These are phyloP conservation scores for Drosophila buzzatii DNA, from an alignment of 2,888 invertebrate species.

Conservation along the genomic window DNA sequence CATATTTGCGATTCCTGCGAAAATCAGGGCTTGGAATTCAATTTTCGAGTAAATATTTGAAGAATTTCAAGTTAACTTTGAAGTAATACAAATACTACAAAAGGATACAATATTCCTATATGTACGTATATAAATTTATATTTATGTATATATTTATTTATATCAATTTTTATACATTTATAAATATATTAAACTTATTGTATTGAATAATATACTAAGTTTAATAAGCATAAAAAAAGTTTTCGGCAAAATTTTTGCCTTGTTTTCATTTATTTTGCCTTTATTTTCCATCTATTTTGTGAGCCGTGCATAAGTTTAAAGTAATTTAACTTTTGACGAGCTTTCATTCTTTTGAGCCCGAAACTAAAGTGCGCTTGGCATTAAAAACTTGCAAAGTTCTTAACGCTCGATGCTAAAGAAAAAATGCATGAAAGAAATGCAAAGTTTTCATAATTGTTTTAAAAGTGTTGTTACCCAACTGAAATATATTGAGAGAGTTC, in stretches of 20 bases:
- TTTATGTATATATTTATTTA: not conserved
- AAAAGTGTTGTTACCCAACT: constrained; percentile 24
- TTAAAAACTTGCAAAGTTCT: constrained; percentile 49
- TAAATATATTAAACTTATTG: not conserved
- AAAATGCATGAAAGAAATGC: constrained; percentile 4
- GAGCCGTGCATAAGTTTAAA: constrained; percentile 58
- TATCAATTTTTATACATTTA: not conserved
- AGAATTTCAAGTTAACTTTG: not conserved
- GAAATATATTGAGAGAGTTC: constrained; percentile 25
- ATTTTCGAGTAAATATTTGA: not conserved
- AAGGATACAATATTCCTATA: too few relatives aligned
- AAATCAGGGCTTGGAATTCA: constrained; percentile 12
- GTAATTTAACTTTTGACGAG: constrained; percentile 73
- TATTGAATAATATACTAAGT: not conserved
- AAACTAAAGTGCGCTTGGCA: constrained; percentile 18
- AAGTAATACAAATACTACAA: not conserved
- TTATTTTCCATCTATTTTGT: constrained; percentile 9
- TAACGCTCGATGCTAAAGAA: constrained; percentile 37
- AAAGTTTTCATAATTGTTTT: constrained; percentile 32
- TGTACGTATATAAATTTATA: not conserved
- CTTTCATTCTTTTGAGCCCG: constrained; percentile 49
- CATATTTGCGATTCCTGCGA: constrained; percentile 15
- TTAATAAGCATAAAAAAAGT: too few relatives aligned
- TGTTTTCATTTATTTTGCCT: too few relatives aligned
- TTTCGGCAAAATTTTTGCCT: constrained; percentile 29